A percentile compares a stretch with the other conserved stretches of the same genome.
Conservation (phyloP, 2,797 vertebrate genomes). For the Rhinichthys osculus region DNA sequence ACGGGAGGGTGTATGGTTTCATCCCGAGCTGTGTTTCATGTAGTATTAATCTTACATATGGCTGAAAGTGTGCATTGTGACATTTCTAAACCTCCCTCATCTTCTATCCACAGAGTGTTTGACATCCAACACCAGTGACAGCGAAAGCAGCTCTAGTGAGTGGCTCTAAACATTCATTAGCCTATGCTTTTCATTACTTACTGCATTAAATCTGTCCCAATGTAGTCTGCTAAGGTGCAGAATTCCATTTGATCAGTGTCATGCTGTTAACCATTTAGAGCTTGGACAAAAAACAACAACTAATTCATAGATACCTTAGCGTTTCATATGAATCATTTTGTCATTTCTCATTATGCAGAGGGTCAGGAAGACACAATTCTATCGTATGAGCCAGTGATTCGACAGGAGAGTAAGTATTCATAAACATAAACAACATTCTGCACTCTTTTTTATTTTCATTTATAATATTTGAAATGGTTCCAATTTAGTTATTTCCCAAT, state of each 20-base stretch:
- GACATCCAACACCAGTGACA: conserved; percentile 99
- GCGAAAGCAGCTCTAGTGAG: conserved; percentile 99
- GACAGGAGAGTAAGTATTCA: conserved; percentile 95
- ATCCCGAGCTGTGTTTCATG: conserved; percentile 31
- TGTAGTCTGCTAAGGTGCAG: not conserved
- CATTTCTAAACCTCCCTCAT: conserved; percentile 58
- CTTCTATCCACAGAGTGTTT: conserved; percentile 86
- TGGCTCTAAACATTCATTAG: conserved; percentile 62
- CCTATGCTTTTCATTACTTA: conserved; percentile 2
- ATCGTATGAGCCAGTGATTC: conserved; percentile 96
- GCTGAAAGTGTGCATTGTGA: conserved; percentile 7
- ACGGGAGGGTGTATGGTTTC: conserved; percentile 42
- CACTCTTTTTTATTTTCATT: not conserved
- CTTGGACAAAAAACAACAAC: not conserved
- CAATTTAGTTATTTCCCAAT: not conserved
- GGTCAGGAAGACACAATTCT: conserved; percentile 98
- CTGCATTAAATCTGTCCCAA: conserved; percentile 26
- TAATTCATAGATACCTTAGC: not conserved
- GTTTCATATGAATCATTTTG: conserved; percentile 22
- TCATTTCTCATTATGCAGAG: conserved; percentile 81
- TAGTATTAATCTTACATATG: conserved; percentile 33
- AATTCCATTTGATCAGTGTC: not conserved
- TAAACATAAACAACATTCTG: not conserved
- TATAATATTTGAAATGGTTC: not conserved
- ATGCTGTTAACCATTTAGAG: not conserved